These are phyloP conservation scores for Penaeus indicus DNA, from an alignment of 1,140 invertebrate genomes.

Conservation along the genomic window DNA sequence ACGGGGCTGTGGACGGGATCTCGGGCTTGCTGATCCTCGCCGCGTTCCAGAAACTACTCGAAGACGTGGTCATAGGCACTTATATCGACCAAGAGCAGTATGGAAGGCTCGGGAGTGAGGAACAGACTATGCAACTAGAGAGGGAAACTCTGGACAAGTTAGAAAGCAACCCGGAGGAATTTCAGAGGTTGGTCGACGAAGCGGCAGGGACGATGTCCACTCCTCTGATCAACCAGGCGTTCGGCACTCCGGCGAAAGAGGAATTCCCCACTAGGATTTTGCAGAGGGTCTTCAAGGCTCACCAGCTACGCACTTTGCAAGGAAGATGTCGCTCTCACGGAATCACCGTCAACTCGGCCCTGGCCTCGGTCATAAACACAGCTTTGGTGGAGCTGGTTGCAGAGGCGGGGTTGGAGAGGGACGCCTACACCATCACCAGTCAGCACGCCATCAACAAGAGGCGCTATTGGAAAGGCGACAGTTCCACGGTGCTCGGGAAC, in stretches of 20 bases:
- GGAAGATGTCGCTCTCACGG: background rate
- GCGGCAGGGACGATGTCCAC: too few relatives aligned
- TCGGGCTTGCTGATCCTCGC: background rate
- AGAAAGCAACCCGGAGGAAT: slow-evolving; percentile 5
- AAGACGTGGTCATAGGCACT: background rate
- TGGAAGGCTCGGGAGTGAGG: background rate
- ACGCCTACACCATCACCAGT: background rate
- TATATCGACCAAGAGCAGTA: background rate
- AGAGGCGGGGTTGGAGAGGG: slow-evolving; percentile 7
- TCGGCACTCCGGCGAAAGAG: background rate
- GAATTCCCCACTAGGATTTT: background rate
- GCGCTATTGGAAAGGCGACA: background rate
- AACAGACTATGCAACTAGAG: background rate
- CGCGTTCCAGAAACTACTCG: background rate
- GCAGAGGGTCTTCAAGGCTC: background rate
- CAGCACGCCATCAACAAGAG: background rate
- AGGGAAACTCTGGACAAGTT: background rate
- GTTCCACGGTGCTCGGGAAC: background rate
- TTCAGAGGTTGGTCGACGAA: background rate
- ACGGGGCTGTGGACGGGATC: background rate
- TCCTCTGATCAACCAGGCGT: background rate
- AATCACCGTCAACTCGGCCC: slow-evolving; percentile 7
- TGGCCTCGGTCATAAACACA: background rate
- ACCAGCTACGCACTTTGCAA: background rate
- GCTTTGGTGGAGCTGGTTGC: slow-evolving; percentile 28